These are phyloP conservation scores for Polyommatus icarus DNA, from an alignment of 2,888 invertebrate genomes.

Conservation along the genomic window DNA sequence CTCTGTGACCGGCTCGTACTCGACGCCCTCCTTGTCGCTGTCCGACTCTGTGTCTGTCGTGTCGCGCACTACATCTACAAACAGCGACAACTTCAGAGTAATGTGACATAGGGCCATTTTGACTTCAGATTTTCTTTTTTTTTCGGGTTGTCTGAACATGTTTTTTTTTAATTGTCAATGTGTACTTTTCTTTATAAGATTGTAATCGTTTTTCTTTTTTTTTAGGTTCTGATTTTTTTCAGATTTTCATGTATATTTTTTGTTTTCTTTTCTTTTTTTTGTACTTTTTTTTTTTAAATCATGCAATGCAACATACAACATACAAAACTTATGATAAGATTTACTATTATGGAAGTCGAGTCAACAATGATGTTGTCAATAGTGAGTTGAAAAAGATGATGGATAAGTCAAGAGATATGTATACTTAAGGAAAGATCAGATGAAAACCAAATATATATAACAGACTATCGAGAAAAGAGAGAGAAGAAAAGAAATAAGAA, in stretches of 20 bases:
- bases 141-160: neutral
- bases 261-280: neutral
- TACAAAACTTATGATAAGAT: neutral
- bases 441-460: neutral
- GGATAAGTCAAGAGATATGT: neutral
- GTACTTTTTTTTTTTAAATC: neutral
- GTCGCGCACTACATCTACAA: constrained; percentile 78
- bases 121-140: constrained; percentile 38
- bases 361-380: neutral
- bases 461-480: neutral
- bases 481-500: neutral
- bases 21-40: constrained; percentile 54
- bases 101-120: constrained; percentile 35
- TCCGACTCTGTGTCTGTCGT: constrained; percentile 73
- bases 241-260: neutral
- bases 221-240: neutral
- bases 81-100: constrained; percentile 48
- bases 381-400: neutral
- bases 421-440: neutral
- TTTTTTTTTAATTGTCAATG: neutral
- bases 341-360: neutral
- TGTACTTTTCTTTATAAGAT: neutral
- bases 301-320: neutral
- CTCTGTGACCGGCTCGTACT: constrained; percentile 78
- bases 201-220: neutral